Evolutionary conservation across 2,113 vertebrate species (phyloP).

Genomic region (Aplodontia rufa): DNA sequence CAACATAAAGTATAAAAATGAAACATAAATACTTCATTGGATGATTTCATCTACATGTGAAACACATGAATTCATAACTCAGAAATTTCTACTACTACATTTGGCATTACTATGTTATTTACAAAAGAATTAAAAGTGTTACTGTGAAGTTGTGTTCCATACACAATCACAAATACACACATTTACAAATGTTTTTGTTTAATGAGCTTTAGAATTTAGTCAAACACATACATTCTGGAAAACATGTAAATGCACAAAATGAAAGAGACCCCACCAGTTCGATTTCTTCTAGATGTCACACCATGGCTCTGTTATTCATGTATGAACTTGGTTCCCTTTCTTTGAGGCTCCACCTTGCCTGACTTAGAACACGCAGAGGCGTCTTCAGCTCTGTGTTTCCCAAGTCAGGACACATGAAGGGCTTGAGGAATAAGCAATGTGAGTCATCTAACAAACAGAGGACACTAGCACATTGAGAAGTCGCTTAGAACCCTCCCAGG

Average conservation of each 20-base stretch:
- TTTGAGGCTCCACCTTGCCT: too few relatives aligned
- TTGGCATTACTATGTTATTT: too few relatives aligned
- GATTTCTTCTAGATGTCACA: too few relatives aligned
- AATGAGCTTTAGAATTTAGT: background rate
- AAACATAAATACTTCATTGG: background rate
- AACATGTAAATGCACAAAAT: too few relatives aligned
- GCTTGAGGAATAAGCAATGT: background rate
- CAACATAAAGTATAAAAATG: background rate
- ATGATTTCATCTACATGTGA: background rate
- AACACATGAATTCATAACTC: too few relatives aligned
- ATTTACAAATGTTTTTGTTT: background rate
- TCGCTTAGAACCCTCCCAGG: background rate
- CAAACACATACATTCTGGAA: too few relatives aligned
- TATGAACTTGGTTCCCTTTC: background rate
- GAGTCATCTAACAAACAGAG: background rate
- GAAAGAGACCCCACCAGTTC: too few relatives aligned
- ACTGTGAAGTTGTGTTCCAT: background rate
- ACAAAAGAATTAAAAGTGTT: background rate
- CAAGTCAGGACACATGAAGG: background rate
- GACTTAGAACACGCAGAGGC: background rate
- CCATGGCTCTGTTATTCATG: too few relatives aligned
- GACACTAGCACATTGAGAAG: accelerated
- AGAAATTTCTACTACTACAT: too few relatives aligned
- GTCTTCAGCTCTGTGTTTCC: background rate
- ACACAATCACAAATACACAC: background rate